A percentile compares a stretch with the other conserved stretches of the same genome.
phyloP scores from a whole-genome alignment of 2,888 invertebrate species.

The Eurois occulta region DNA sequence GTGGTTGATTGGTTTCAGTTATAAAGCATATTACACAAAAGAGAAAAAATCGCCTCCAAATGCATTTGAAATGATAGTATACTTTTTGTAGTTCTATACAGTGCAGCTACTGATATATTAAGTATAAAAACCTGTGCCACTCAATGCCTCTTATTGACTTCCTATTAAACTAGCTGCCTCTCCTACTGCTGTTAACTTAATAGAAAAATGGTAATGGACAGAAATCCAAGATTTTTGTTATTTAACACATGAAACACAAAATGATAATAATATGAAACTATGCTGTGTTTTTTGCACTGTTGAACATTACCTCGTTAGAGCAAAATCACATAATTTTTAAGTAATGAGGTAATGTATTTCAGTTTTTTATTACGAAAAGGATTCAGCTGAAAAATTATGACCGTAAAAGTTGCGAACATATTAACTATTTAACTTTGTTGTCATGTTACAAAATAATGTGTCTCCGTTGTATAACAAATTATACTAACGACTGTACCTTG shows the following conservation, averaged over 20 bases:
- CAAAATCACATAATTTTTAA: conserved; percentile 2
- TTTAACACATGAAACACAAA: neutral
- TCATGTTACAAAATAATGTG: conserved; percentile 45
- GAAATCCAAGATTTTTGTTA: neutral
- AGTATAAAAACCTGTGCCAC: too few relatives aligned
- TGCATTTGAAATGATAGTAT: too few relatives aligned
- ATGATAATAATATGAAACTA: neutral
- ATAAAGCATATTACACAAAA: too few relatives aligned
- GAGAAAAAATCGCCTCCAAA: too few relatives aligned
- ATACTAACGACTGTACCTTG: conserved; percentile 39
- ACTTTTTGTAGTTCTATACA: neutral
- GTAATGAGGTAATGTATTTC: conserved; percentile 10
- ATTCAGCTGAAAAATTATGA: conserved; percentile 29
- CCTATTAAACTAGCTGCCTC: too few relatives aligned
- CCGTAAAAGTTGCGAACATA: conserved; percentile 19
- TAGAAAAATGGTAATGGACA: neutral
- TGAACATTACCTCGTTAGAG: conserved; percentile 23
- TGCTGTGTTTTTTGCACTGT: neutral
- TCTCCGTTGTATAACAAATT: conserved; percentile 40
- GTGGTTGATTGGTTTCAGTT: too few relatives aligned
- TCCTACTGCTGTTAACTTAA: too few relatives aligned
- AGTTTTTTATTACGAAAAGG: conserved; percentile 1
- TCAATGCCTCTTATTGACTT: neutral
- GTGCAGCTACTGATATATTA: too few relatives aligned
- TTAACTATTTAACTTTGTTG: conserved; percentile 35